These are phyloP conservation scores for Trissolcus brochymenae DNA, from an alignment of 2,888 invertebrate species.

Conservation along the genomic window DNA sequence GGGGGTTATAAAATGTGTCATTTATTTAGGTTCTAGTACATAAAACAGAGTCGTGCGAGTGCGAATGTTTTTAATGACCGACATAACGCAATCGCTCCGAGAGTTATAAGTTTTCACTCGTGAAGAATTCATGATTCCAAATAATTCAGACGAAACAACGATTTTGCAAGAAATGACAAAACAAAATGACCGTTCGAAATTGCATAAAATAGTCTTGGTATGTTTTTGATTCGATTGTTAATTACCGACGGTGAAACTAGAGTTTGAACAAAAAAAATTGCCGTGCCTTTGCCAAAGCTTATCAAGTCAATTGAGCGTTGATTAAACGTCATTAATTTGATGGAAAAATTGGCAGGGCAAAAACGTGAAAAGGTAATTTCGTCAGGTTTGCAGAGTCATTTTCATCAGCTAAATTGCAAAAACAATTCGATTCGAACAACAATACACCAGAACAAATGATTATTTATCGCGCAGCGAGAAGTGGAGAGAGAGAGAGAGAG, in stretches of 20 bases:
- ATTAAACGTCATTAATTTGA: constrained; percentile 18
- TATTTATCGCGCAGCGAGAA: constrained; percentile 27
- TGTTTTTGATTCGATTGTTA: background rate
- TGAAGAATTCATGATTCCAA: background rate
- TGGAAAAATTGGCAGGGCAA: constrained; percentile 10
- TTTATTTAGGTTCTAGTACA: constrained; percentile 39
- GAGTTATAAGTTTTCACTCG: constrained; percentile 1
- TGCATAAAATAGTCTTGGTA: background rate
- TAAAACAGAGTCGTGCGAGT: constrained; percentile 33
- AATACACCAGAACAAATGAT: constrained; percentile 30
- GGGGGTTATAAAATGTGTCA: constrained; percentile 39
- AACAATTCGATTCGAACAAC: constrained; percentile 19
- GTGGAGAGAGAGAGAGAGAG: too few relatives aligned
- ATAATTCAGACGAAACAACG: background rate
- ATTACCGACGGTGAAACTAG: background rate
- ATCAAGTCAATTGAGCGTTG: constrained; percentile 6
- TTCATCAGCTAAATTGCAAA: constrained; percentile 28
- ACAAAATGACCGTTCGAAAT: background rate
- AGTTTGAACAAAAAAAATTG: background rate
- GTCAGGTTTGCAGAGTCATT: constrained; percentile 19
- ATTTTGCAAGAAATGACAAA: background rate
- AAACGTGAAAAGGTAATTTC: constrained; percentile 19
- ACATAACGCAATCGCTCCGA: constrained; percentile 20
- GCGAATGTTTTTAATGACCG: constrained; percentile 45
- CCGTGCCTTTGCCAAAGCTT: background rate